Conservation (phyloP, 1,140 invertebrate genomes). For the Drosophila watanabei region DNA sequence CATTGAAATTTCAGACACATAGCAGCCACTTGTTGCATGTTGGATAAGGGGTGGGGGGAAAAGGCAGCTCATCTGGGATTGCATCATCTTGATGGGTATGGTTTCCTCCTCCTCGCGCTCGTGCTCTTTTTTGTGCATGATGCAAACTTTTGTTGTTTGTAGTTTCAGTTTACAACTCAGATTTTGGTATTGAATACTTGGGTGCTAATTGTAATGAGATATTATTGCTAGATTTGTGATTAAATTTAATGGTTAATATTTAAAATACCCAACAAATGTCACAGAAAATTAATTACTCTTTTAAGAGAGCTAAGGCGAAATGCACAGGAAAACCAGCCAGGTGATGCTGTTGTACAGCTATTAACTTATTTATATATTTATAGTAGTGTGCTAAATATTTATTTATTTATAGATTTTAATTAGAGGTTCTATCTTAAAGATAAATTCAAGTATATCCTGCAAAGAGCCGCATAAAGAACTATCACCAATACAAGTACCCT, state of each 20-base stretch:
- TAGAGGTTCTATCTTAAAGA: not conserved
- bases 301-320: no score
- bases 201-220: not conserved
- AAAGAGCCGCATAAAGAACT: not conserved
- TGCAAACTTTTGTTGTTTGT: slow-evolving; percentile 9
- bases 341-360: no score
- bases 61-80: slow-evolving; percentile 35
- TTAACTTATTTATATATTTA: no score
- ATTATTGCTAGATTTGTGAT: no score
- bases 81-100: slow-evolving; percentile 28
- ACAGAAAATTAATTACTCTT: no score
- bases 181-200: not conserved
- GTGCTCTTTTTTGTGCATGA: not conserved
- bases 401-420: no score
- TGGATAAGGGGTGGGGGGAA: slow-evolving; percentile 1
- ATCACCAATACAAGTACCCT: no score
- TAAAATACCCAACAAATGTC: no score
- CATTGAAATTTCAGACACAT: slow-evolving; percentile 42
- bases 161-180: slow-evolving; percentile 7
- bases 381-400: no score
- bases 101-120: not conserved
- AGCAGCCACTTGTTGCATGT: slow-evolving; percentile 40
- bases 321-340: no score
- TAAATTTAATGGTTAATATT: not conserved
- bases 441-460: not conserved